Evolutionary conservation across 2,888 invertebrate genomes (phyloP), one percentile per base, ranked within the genome.

Genomic region (Acanthosepion esculentum): DNA sequence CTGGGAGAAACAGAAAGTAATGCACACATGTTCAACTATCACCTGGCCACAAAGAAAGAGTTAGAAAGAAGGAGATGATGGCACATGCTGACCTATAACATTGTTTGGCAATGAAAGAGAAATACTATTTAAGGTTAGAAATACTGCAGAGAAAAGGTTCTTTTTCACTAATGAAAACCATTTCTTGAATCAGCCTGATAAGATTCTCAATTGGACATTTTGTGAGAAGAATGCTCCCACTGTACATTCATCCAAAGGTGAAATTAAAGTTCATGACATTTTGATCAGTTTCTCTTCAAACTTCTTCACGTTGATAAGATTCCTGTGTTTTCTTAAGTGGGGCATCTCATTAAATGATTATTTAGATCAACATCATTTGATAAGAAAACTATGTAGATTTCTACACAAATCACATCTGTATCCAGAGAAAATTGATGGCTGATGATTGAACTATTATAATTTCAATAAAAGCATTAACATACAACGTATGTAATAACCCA

Each of bases 181-280:
- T n/a, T 78, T 78, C 78, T 78, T 78, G 10, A 78, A 78, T 78
- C 20, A 33, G 78, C 78, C 18, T 78, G n/a, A n/a, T n/a, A 33
- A 12, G 78, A 78, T 78, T n/a, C n/a, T n/a, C 78, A 78, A 78
- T 78, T 78, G 78, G n/a, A n/a, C 78, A 78, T 78, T n/a, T 78
- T 78, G 18, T 18, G 15, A 78, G 78, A 78, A 78, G n/a, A 78
- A 18, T 33, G 78, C 12, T n/a, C 78, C 12, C n/a, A 78, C 8
- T n/a, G 10, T 78, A 78, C 78, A 78, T 78, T 78, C 78, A 78
- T 78, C 78, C 12, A 78, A 78, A 78, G 78, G 78, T 78, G 78
- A 78, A 78, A 78, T 78, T 78, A 78, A 78, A 78, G 78, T 78
- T 78, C 78, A 78, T 78, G 78, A 78, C 78, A 78, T 78, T 78